Evolutionary conservation across 2,113 vertebrate genomes (phyloP), one percentile per base, ranked within the genome.

Genomic region (Paedocypris sp.): DNA sequence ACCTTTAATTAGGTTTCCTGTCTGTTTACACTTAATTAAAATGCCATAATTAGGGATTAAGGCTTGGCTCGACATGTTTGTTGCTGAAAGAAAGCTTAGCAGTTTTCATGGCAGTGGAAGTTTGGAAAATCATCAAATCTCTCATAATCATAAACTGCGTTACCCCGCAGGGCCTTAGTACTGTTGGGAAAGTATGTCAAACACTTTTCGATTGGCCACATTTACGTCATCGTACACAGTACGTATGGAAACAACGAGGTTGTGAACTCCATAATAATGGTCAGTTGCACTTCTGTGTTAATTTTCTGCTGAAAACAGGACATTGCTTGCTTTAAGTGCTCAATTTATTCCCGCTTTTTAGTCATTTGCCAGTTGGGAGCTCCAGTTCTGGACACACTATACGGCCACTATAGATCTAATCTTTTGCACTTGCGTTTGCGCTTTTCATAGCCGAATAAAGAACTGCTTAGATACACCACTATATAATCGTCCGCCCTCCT

Each of bases 61-160:
- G 29, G 13, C 9, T 51, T 39, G 36, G 39, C 13, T 50, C 26
- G 52, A 32, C 9, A 25, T 45, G n/a, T 29, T 47, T 47, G 23
- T 23, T 42, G 26, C 19, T 41, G 66, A 71, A 71, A 60, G 53
- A 61, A 28, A 28, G 20, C 35, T 28, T 36, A 60, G 70, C 62
- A 67, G 72, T n/a, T n/a, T n/a, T n/a, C n/a, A n/a, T n/a, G n/a
- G n/a, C n/a, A n/a, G n/a, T n/a, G n/a, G n/a, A n/a, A n/a, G n/a
- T n/a, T n/a, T n/a, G n/a, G n/a, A n/a, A n/a, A n/a, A n/a, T n/a
- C n/a, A n/a, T n/a, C n/a, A n/a, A n/a, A n/a, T n/a, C n/a, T n/a
- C n/a, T n/a, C n/a, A n/a, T n/a, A n/a, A n/a, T n/a, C n/a, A n/a
- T n/a, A n/a, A n/a, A n/a, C n/a, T n/a, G n/a, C n/a, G n/a, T n/a